Evolutionary conservation across 2,113 vertebrate species (phyloP).

Genomic region (Thermophis baileyi): DNA sequence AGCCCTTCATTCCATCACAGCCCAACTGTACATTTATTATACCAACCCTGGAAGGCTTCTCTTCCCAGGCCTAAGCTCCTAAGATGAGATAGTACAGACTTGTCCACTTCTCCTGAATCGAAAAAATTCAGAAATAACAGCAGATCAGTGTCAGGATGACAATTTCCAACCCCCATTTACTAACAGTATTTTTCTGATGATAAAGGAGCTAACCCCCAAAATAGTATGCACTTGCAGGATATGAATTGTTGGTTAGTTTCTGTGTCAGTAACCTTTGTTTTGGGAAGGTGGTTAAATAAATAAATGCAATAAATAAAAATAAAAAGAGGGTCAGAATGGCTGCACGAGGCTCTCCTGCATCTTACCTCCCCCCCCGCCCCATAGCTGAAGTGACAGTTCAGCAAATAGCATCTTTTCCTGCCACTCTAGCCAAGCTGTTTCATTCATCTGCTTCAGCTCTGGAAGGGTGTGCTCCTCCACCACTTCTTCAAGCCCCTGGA

Average conservation of each 20-base stretch:
- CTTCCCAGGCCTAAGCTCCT: not conserved
- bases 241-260: not conserved
- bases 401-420: not conserved
- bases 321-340: not conserved
- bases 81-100: not conserved
- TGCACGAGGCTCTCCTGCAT: not conserved
- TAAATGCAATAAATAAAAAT: not conserved
- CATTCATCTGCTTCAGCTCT: not conserved
- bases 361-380: too few relatives aligned
- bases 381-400: not conserved
- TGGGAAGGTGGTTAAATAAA: not conserved
- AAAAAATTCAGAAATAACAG: not conserved
- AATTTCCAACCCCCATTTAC: not conserved
- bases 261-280: not conserved
- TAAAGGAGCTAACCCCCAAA: not conserved
- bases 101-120: not conserved
- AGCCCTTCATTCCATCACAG: not conserved
- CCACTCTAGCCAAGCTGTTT: not conserved
- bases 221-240: not conserved
- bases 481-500: not conserved
- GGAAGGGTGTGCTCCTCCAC: not conserved
- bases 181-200: not conserved
- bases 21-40: not conserved
- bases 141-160: not conserved
- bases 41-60: not conserved